Evolutionary conservation across 2,888 invertebrate genomes (phyloP).

Genomic region (Agapostemon virescens): DNA sequence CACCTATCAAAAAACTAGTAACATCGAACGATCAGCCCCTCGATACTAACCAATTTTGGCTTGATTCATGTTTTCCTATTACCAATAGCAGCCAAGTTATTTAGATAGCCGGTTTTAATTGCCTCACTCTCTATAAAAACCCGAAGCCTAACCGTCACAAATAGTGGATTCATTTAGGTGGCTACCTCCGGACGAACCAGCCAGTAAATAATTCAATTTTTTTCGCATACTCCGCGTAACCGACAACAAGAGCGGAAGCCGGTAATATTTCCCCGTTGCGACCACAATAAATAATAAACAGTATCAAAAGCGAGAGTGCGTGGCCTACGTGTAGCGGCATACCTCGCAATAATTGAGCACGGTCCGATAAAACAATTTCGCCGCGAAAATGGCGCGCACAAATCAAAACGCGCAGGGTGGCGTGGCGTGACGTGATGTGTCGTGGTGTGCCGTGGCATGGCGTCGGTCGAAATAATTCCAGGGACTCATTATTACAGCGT

Average conservation of each 20-base stretch:
- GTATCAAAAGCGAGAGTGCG: neutral
- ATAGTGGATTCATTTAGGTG: too few species aligned
- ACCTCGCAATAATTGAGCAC: neutral
- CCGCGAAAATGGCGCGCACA: neutral
- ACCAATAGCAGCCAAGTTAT: too few species aligned
- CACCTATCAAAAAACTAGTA: too few species aligned
- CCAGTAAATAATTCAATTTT: neutral
- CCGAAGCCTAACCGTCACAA: too few species aligned
- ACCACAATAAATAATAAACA: slow-evolving; percentile 3
- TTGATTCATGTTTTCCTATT: too few species aligned
- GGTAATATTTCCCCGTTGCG: neutral
- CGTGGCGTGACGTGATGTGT: neutral
- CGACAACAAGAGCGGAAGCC: neutral
- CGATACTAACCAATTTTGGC: too few species aligned
- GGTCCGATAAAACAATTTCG: slow-evolving; percentile 14
- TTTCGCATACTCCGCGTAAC: neutral
- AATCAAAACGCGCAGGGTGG: neutral
- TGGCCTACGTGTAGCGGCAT: neutral
- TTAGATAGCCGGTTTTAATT: too few species aligned
- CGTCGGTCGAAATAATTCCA: slow-evolving; percentile 9
- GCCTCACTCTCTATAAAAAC: too few species aligned
- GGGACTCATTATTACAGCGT: slow-evolving; percentile 26
- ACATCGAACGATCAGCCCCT: too few species aligned
- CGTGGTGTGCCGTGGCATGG: too few species aligned
- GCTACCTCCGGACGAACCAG: neutral